Evolutionary conservation across 2,113 vertebrate species (phyloP), one percentile per base, ranked within the genome.

Genomic region (Heliornis fulica): DNA sequence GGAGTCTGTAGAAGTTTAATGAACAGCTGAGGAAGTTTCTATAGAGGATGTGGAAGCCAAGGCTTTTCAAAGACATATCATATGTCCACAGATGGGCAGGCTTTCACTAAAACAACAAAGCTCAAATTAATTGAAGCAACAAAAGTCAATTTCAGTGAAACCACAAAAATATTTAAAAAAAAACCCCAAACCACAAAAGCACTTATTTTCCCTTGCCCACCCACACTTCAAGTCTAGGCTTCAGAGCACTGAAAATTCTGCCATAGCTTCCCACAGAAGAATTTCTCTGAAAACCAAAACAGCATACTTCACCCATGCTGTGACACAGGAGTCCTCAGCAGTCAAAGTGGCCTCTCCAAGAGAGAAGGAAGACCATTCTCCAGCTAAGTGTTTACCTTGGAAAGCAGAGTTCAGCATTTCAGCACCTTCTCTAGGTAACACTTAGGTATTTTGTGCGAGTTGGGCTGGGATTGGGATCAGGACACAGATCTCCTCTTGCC

Each of bases 1-100:
- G 53, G 87, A 91, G 69, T 72, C 70, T 75, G 84, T 60, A 40
- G 74, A 76, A 79, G 50, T 95, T 94, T 89, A 38, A 51, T 11
- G 87, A 89, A 93, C 81, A 96, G 92, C 87, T 96, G 93, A 94
- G 82, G 60, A 91, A 84, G 28, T 90, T 91, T 90, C 78, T 80
- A 17, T 5, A 51, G 57, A 51, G 34, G 11, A 48, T 61, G 82
- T 83, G 66, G 74, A 71, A 85, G 70, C 74, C 66, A 91, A 85
- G 50, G 82, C 59, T 88, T 94, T 96, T 87, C 75, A 69, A 90
- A 94, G 88, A 69, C 22, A 1, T 84, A 92, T 83, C 74, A 10
- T 79, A 53, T 78, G 76, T 90, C 64, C 64, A 93, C 77, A 86
- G 76, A 83, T 74, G 65, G 82, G 85, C 59, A 85, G 88, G 46